Evolutionary conservation across 2,113 vertebrate species (phyloP), one percentile per base, ranked within the genome.

Genomic region (Paracanthobrama guichenoti): DNA sequence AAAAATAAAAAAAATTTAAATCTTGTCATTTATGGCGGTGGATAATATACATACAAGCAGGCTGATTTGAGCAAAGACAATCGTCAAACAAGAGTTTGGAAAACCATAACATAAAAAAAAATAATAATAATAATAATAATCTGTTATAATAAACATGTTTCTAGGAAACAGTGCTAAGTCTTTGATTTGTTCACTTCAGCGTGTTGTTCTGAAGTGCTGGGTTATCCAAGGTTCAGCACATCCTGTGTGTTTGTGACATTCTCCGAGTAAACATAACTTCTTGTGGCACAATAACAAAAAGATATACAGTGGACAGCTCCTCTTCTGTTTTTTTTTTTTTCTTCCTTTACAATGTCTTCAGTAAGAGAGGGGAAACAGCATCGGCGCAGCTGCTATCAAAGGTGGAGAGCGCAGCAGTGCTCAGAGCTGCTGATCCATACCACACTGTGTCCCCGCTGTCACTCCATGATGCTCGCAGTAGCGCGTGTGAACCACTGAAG

Each of bases 231-330:
- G 72, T 84, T 76, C 82, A 16, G 13, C 18, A 11, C 7, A 13
- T 60, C 7, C 67, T 11, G 22, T 9, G 12, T 69, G 62, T 48
- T 42, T 66, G 48, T 86, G 79, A 81, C 84, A 75, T 66, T 76
- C 31, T 69, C 39, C 11, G 62, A 39, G 46, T 69, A 74, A 84
- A 80, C n/a, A 66, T n/a, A 9, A 62, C 18, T 62, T 50, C 28
- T 50, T 24, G n/a, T 69, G 67, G 74, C 69, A 26, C 35, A 59
- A 31, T 53, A 84, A 86, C 69, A 88, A 83, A 88, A 39, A 53
- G 31, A 44, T 22, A 55, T 26, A 64, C 53, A 66, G 28, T 44
- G 73, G 66, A 85, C 79, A 85, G 16, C 7, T 81, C 53, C 20
- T 16, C 5, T n/a, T 64, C 46, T 8, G 18, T 44, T 55, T 39